Percentiles rank a stretch among this genome's conserved stretches.
phyloP scores from a whole-genome alignment of 2,888 invertebrate species.

The Lepidocyrtinus sp. region DNA sequence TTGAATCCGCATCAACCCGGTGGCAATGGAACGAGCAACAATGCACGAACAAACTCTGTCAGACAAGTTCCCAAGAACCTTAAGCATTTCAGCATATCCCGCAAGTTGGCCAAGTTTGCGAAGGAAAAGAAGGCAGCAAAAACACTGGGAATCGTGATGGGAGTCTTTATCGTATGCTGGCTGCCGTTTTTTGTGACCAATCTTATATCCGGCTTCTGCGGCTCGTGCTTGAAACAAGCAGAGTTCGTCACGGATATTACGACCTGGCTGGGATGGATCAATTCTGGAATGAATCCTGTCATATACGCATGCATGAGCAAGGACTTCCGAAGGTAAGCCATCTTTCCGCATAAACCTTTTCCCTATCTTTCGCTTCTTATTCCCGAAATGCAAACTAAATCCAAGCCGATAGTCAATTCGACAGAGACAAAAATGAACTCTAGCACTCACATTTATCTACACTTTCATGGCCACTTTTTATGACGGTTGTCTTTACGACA shows the following conservation, averaged over 20 bases:
- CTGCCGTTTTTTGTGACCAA: slow-evolving; percentile 97
- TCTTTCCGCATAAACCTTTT: slow-evolving; percentile 39
- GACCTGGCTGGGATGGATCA: slow-evolving; percentile 96
- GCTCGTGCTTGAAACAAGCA: slow-evolving; percentile 88
- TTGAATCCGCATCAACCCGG: slow-evolving; percentile 56
- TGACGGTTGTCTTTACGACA: slow-evolving; percentile 1
- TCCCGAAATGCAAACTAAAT: neutral
- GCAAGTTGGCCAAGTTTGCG: slow-evolving; percentile 94
- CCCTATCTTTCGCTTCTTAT: neutral
- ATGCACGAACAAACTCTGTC: slow-evolving; percentile 65
- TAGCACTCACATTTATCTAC: neutral
- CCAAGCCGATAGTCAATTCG: neutral
- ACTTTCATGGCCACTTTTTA: neutral
- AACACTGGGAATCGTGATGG: slow-evolving; percentile 97
- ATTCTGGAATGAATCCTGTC: slow-evolving; percentile 96
- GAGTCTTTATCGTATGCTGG: slow-evolving; percentile 91
- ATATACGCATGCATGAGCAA: slow-evolving; percentile 99
- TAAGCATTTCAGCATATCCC: slow-evolving; percentile 93
- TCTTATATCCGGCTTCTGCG: slow-evolving; percentile 90
- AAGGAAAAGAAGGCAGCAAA: slow-evolving; percentile 98
- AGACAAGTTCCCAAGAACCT: slow-evolving; percentile 71
- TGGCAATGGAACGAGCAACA: slow-evolving; percentile 46
- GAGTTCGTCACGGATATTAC: slow-evolving; percentile 90
- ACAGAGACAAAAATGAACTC: neutral
- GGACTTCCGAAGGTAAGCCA: slow-evolving; percentile 89